Evolutionary conservation across 2,113 vertebrate genomes (phyloP).

Genomic region (Callopanchax toddi): DNA sequence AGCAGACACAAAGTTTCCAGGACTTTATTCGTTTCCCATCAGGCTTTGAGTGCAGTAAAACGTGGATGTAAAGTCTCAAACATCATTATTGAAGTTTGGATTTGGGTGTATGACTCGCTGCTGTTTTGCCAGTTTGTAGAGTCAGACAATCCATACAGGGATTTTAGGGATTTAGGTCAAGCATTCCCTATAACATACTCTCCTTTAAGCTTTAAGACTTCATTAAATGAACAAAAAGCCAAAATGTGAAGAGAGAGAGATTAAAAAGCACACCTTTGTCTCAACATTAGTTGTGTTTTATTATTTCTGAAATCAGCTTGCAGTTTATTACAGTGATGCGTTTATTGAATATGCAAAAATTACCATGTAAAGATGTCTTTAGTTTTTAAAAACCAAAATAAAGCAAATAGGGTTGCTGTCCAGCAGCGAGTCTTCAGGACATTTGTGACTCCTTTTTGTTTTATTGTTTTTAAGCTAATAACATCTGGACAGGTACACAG

Average conservation of each 20-base stretch:
- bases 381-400: no score
- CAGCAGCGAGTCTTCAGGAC: no score
- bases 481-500: no score
- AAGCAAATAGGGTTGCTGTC: no score
- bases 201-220: constrained; percentile 12
- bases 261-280: no score
- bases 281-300: neutral
- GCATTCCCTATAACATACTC: constrained; percentile 14
- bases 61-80: constrained; percentile 26
- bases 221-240: constrained; percentile 1
- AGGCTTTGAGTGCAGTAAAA: constrained; percentile 17
- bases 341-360: no score
- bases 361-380: no score
- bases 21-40: constrained; percentile 21
- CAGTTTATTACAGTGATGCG: no score
- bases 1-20: constrained; percentile 33
- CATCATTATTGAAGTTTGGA: constrained; percentile 34
- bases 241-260: neutral
- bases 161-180: constrained; percentile 27
- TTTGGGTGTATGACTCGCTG: constrained; percentile 28
- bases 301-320: no score
- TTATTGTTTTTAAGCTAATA: no score
- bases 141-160: constrained; percentile 30
- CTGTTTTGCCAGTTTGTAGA: constrained; percentile 29
- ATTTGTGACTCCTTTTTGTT: no score